A percentile compares a stretch with the other conserved stretches of the same genome.
These are phyloP conservation scores for Dendrocopos noguchii DNA, from an alignment of 2,113 vertebrate species.

Conservation along the genomic window DNA sequence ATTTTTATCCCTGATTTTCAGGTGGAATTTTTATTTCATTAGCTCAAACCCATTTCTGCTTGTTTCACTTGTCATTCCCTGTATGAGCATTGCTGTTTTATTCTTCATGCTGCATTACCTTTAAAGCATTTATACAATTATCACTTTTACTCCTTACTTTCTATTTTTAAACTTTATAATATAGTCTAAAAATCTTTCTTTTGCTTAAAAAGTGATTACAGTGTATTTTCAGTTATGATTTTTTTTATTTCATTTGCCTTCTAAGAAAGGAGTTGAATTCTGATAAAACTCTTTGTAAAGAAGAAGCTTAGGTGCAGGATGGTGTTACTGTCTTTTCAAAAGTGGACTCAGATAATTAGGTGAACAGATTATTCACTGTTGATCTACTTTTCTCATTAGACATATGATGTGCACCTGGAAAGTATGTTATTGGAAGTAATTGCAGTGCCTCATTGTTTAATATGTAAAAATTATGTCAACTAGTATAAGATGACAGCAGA, in stretches of 20 bases:
- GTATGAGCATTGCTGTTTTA: conserved; percentile 7
- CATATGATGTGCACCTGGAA: neutral
- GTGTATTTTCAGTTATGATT: neutral
- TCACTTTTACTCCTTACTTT: neutral
- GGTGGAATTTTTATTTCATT: conserved; percentile 32
- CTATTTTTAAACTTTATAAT: neutral
- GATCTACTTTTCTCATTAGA: neutral
- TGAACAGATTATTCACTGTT: neutral
- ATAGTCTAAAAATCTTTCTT: neutral
- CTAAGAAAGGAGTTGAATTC: neutral
- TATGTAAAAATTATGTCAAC: neutral
- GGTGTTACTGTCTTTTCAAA: no score
- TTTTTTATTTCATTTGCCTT: neutral
- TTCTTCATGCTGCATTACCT: neutral
- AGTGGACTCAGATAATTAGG: no score
- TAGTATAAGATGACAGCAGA: neutral
- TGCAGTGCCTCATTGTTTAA: neutral
- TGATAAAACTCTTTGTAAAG: neutral
- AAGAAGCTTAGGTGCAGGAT: neutral
- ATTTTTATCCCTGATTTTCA: conserved; percentile 41
- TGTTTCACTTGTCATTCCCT: conserved; percentile 47
- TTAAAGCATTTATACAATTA: neutral
- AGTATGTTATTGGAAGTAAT: neutral
- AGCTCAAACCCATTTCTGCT: neutral
- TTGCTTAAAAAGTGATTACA: neutral